Evolutionary conservation across 2,888 invertebrate species (phyloP).

Genomic region (Drosophila recens): DNA sequence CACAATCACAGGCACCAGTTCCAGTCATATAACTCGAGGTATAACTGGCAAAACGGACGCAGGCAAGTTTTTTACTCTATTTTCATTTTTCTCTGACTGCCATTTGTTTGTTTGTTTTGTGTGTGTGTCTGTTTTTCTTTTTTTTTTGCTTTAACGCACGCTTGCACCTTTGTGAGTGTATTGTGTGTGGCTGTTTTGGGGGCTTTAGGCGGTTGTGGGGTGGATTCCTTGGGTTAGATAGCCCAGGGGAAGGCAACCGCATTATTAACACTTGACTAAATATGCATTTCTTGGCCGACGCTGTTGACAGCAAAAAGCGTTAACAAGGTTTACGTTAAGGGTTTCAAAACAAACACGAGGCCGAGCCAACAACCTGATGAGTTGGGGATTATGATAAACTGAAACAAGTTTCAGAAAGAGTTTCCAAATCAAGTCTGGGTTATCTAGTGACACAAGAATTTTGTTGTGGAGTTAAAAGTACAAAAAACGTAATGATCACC

Average conservation of each 20-base stretch:
- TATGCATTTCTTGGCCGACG: constrained; percentile 83
- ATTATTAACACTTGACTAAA: constrained; percentile 86
- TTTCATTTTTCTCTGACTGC: constrained; percentile 23
- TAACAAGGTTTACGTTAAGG: constrained; percentile 66
- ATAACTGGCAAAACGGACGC: constrained; percentile 43
- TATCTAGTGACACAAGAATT: neutral
- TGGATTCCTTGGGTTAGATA: constrained; percentile 28
- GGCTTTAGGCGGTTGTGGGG: constrained; percentile 11
- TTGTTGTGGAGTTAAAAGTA: neutral
- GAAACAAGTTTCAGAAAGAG: neutral
- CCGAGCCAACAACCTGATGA: constrained; percentile 4
- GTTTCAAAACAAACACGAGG: constrained; percentile 43
- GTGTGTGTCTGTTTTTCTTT: constrained; percentile 40
- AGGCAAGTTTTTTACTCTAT: constrained; percentile 64
- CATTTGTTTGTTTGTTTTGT: constrained; percentile 61
- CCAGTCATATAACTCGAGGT: constrained; percentile 47
- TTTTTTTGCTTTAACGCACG: constrained; percentile 71
- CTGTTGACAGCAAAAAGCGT: constrained; percentile 66
- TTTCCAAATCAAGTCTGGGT: neutral
- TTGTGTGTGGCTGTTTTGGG: constrained; percentile 8
- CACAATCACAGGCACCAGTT: constrained; percentile 56
- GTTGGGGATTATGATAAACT: constrained; percentile 6
- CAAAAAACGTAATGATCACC: neutral
- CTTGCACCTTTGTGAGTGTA: constrained; percentile 66
- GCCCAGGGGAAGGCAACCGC: constrained; percentile 70